phyloP scores from a whole-genome alignment of 2,888 invertebrate species.

The Ypsolopha scabrella region DNA sequence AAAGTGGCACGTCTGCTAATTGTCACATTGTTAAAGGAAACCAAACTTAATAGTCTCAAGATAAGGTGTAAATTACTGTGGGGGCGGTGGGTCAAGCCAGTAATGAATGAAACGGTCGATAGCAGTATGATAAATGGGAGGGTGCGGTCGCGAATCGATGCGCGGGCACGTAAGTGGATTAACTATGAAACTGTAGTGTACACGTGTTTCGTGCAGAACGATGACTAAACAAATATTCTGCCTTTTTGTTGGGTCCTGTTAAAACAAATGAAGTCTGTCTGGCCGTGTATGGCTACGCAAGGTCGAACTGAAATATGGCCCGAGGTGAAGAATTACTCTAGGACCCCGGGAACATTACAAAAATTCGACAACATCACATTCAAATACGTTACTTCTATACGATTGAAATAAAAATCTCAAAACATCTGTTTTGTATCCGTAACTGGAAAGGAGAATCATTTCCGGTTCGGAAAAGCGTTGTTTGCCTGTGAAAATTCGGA shows the following conservation, averaged over 20 bases:
- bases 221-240: background rate
- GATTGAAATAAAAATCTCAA: too few relatives aligned
- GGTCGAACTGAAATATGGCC: too few relatives aligned
- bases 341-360: too few relatives aligned
- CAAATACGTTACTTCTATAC: too few relatives aligned
- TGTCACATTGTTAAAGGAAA: slow-evolving; percentile 29
- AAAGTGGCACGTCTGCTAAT: slow-evolving; percentile 20
- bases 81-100: slow-evolving; percentile 14
- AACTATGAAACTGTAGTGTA: slow-evolving; percentile 8
- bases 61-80: slow-evolving; percentile 41
- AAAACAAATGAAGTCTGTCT: too few relatives aligned
- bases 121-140: slow-evolving; percentile 46
- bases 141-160: slow-evolving; percentile 43
- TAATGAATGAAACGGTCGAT: slow-evolving; percentile 45
- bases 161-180: slow-evolving; percentile 40
- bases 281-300: too few relatives aligned
- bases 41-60: slow-evolving; percentile 27
- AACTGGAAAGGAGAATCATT: too few relatives aligned
- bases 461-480: too few relatives aligned
- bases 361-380: too few relatives aligned
- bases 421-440: too few relatives aligned
- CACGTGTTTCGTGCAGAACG: background rate
- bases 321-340: too few relatives aligned
- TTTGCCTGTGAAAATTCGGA: too few relatives aligned
- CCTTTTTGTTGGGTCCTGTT: background rate